Percentiles rank a stretch among this genome's conserved stretches.
Conservation (phyloP, 2,797 vertebrate species). For the Oryzias dopingdopingensis region DNA sequence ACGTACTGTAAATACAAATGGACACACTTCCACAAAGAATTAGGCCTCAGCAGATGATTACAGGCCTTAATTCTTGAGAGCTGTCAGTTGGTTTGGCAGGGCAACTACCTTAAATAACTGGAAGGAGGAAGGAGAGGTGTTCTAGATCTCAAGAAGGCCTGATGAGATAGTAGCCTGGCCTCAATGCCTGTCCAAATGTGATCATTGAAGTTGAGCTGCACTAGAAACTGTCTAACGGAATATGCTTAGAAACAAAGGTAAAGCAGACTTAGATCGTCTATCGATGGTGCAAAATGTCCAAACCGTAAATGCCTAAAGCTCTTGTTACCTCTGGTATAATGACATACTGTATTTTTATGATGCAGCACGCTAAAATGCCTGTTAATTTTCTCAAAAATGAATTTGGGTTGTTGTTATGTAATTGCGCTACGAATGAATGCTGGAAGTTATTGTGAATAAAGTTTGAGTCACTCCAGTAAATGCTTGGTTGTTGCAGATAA, state of each 20-base stretch:
- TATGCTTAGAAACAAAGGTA: conserved; percentile 6
- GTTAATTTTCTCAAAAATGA: too few species aligned
- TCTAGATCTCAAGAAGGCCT: conserved; percentile 20
- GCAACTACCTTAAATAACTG: conserved; percentile 3
- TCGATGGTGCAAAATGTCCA: not conserved
- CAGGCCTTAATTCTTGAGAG: conserved; percentile 11
- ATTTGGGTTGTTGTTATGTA: too few species aligned
- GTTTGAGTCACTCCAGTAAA: too few species aligned
- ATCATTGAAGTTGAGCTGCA: conserved; percentile 50
- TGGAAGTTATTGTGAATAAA: too few species aligned
- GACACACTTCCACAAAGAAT: conserved; percentile 6
- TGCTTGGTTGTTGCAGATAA: too few species aligned
- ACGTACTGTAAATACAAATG: conserved; percentile 17
- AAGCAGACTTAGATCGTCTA: not conserved
- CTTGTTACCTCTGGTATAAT: too few species aligned
- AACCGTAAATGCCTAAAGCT: not conserved
- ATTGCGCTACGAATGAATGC: too few species aligned
- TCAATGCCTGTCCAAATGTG: conserved; percentile 56
- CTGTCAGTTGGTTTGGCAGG: conserved; percentile 19
- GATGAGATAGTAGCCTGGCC: conserved; percentile 31
- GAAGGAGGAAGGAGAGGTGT: conserved; percentile 18
- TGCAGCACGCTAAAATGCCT: too few species aligned
- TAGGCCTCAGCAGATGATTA: conserved; percentile 10
- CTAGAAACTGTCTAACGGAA: conserved; percentile 19
- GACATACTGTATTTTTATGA: too few species aligned